Evolutionary conservation across 2,888 invertebrate genomes (phyloP).

Genomic region (Neoascia interrupta): DNA sequence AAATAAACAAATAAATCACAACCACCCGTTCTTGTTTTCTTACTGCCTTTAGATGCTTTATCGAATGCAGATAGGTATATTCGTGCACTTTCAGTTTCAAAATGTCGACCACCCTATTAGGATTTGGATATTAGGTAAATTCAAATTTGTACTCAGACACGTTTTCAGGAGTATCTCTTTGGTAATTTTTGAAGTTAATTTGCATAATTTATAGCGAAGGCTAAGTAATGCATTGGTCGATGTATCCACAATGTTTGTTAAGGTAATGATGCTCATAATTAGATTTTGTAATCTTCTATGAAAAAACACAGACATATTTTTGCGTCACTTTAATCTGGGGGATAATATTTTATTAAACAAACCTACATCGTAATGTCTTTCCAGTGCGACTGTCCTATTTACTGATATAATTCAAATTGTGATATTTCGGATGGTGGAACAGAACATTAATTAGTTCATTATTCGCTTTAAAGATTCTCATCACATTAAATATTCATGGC

Average conservation of each 20-base stretch:
- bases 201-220: conserved; percentile 18
- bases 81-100: too few species aligned
- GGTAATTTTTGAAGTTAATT: conserved; percentile 4
- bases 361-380: not conserved
- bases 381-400: conserved; percentile 26
- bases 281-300: conserved; percentile 24
- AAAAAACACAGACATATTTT: conserved; percentile 5
- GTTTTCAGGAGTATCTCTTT: conserved; percentile 7
- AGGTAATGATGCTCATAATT: conserved; percentile 51
- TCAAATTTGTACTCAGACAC: conserved; percentile 15
- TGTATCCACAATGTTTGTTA: conserved; percentile 12
- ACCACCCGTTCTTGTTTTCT: too few species aligned
- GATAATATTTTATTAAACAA: conserved; percentile 27
- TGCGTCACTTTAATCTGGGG: conserved; percentile 5
- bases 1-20: too few species aligned
- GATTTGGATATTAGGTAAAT: not conserved
- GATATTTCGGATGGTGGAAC: conserved; percentile 41
- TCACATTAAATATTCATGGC: conserved; percentile 43
- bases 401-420: conserved; percentile 36
- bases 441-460: conserved; percentile 54
- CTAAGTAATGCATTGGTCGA: conserved; percentile 25
- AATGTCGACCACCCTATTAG: too few species aligned
- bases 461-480: conserved; percentile 32
- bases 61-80: too few species aligned
- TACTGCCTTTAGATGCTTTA: too few species aligned